Evolutionary conservation across 1,140 invertebrate species (phyloP).

Genomic region (Diabrotica virgifera): DNA sequence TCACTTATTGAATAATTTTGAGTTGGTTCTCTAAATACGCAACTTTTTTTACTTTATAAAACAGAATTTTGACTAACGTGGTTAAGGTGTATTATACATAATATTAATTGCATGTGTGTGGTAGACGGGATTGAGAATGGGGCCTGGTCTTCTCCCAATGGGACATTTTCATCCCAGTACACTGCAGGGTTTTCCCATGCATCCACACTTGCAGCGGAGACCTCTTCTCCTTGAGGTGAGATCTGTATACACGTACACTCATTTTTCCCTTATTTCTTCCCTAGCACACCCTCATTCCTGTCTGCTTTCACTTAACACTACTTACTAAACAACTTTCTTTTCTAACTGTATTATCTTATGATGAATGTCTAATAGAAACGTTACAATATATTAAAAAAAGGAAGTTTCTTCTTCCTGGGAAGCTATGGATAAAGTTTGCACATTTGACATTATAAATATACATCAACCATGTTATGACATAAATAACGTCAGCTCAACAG

Average conservation of each 20-base stretch:
- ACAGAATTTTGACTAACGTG: not conserved
- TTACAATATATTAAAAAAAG: too few species aligned
- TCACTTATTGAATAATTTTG: too few species aligned
- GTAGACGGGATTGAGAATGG: slow-evolving; percentile 49
- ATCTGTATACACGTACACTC: slow-evolving; percentile 21
- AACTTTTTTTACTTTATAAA: too few species aligned
- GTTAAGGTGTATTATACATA: slow-evolving; percentile 32
- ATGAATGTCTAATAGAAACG: too few species aligned
- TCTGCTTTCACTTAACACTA: not conserved
- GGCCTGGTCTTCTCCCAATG: slow-evolving; percentile 40
- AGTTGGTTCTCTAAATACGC: too few species aligned
- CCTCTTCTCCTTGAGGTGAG: slow-evolving; percentile 75
- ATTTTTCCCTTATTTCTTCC: not conserved
- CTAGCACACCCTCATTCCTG: slow-evolving; percentile 4
- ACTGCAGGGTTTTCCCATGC: slow-evolving; percentile 35
- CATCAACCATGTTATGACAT: too few species aligned
- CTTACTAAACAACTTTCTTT: too few species aligned
- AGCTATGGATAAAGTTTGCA: too few species aligned
- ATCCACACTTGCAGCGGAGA: slow-evolving; percentile 52
- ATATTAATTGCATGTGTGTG: slow-evolving; percentile 50
- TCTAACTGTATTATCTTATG: too few species aligned
- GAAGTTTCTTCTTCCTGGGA: too few species aligned
- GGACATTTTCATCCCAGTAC: slow-evolving; percentile 40
- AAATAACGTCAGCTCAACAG: too few species aligned
- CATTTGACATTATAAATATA: too few species aligned